Evolutionary conservation across 2,888 invertebrate genomes (phyloP), one percentile per base, ranked within the genome.

Genomic region (Caradrina kadenii): DNA sequence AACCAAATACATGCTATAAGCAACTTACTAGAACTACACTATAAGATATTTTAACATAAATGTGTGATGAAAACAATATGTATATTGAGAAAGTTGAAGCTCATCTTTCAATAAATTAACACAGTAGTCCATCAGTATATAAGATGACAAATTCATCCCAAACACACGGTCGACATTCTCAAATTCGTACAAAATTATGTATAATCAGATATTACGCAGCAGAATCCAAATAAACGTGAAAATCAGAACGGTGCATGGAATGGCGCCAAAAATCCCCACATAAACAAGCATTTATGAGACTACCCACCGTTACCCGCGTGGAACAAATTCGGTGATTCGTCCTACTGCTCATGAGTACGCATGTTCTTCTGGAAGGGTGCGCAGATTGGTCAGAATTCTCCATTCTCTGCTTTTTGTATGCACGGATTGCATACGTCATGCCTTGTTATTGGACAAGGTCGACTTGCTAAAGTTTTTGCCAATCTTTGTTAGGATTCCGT

Each of bases 131-230:
- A 1, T 11, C 39, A 39, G 5, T 11, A 42, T 66, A 62, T 55
- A 60, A 15, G n/a, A 59, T 66, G 54, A 59, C 53, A 75, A 67
- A 63, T 66, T 42, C 17, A 55, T 52, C 22, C 69, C 61, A 45
- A 50, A 78, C 60, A 78, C 74, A 58, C n/a, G n/a, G 11, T n/a
- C 5, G 17, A 71, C 54, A 63, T 63, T 60, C 19, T 52, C 63
- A 49, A 64, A 50, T 54, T 26, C 31, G 45, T 55, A 63, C 55
- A 61, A 1, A 54, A 73, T 64, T 79, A 62, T 71, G 78, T 75
- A 78, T 69, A 70, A 76, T 79, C 73, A 74, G 11, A 67, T 60
- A 75, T 81, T 70, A 79, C 81, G 79, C 66, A 73, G 67, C 67
- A 55, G 59, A 68, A 66, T 74, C 53, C 73, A 73, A 79, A 81